These are phyloP conservation scores for Papilio demoleus DNA, from an alignment of 2,888 invertebrate species.

Conservation along the genomic window DNA sequence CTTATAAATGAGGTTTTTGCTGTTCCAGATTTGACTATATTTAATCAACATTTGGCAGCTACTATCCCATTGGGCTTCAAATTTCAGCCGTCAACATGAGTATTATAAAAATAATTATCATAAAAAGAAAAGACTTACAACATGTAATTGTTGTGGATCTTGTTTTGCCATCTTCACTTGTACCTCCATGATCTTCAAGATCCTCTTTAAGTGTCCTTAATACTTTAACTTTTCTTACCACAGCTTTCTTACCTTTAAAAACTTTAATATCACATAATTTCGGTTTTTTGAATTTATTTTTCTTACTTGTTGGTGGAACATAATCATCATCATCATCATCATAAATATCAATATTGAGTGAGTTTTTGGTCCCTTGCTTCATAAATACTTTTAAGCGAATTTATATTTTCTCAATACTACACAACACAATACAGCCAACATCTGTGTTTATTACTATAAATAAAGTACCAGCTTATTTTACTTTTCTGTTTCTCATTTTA, in stretches of 20 bases:
- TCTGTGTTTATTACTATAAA: neutral
- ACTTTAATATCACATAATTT: slow-evolving; percentile 73
- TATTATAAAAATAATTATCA: slow-evolving; percentile 27
- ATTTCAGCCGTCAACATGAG: no score
- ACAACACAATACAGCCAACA: no score
- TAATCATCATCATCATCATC: slow-evolving; percentile 73
- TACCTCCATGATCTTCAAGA: slow-evolving; percentile 48
- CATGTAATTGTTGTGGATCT: slow-evolving; percentile 76
- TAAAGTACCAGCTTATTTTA: no score
- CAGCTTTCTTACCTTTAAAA: slow-evolving; percentile 68
- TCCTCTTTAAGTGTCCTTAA: slow-evolving; percentile 65
- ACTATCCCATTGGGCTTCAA: no score
- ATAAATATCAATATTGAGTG: slow-evolving; percentile 66
- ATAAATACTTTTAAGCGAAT: no score
- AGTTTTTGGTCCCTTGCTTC: no score
- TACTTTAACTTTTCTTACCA: slow-evolving; percentile 71
- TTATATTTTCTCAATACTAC: no score
- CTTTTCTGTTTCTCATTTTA: no score
- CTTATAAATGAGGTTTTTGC: no score
- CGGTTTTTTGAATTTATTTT: slow-evolving; percentile 69
- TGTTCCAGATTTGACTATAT: no score
- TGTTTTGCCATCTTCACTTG: slow-evolving; percentile 54
- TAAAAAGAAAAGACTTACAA: slow-evolving; percentile 61
- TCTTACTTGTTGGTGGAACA: slow-evolving; percentile 64
- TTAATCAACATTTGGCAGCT: no score